Evolutionary conservation across 30 jellyfish, hydroid and myxozoan species (phyloP).

Genomic region (Rhopilema esculentum): DNA sequence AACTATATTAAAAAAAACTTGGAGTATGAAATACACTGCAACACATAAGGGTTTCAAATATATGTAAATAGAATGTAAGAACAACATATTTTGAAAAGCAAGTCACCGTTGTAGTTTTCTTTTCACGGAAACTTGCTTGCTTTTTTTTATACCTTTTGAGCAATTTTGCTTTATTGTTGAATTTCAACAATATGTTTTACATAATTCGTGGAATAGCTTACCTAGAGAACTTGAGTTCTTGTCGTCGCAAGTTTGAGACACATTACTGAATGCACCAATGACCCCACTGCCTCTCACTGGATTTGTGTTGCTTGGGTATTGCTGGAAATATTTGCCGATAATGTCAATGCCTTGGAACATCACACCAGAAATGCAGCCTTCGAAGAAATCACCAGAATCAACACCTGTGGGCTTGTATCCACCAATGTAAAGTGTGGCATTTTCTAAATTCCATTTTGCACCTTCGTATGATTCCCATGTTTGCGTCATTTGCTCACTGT

Average conservation of each 20-base stretch:
- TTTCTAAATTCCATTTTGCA: not conserved
- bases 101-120: no score
- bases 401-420: not conserved
- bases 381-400: not conserved
- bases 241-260: not conserved
- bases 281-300: not conserved
- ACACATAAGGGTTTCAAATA: no score
- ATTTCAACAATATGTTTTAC: no score
- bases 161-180: no score
- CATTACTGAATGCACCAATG: not conserved
- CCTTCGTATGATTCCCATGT: not conserved
- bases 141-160: no score
- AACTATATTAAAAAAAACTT: no score
- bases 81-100: no score
- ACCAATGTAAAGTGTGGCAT: constrained; percentile 3
- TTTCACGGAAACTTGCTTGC: no score
- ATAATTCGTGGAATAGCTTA: not conserved
- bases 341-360: not conserved
- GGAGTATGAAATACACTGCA: no score
- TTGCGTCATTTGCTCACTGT: not conserved
- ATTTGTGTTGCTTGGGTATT: constrained; percentile 1
- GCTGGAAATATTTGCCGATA: not conserved
- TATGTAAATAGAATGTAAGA: no score
- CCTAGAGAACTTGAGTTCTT: not conserved
- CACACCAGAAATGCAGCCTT: not conserved